Evolutionary conservation across 2,888 invertebrate genomes (phyloP).

Genomic region (Trachelus stipa): DNA sequence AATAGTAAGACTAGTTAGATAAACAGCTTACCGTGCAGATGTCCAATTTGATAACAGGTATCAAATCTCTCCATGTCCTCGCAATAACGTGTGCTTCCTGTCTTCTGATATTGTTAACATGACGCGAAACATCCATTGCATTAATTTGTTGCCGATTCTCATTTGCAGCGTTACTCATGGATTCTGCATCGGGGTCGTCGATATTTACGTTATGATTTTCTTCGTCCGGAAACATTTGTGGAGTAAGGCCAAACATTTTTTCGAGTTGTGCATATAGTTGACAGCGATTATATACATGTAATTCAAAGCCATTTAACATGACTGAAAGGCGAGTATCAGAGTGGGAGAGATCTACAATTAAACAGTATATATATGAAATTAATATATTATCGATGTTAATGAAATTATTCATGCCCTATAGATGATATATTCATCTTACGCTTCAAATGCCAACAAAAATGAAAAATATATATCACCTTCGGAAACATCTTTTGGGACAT

Average conservation of each 20-base stretch:
- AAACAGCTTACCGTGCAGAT: slow-evolving; percentile 78
- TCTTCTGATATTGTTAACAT: slow-evolving; percentile 66
- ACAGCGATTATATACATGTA: slow-evolving; percentile 95
- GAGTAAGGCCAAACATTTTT: slow-evolving; percentile 86
- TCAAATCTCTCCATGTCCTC: slow-evolving; percentile 93
- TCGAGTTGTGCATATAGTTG: slow-evolving; percentile 88
- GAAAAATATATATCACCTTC: slow-evolving; percentile 76
- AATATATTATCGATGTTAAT: background rate
- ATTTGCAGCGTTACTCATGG: slow-evolving; percentile 50
- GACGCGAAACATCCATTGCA: slow-evolving; percentile 58
- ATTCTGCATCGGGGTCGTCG: slow-evolving; percentile 54
- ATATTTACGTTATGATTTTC: slow-evolving; percentile 62
- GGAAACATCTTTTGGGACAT: slow-evolving; percentile 93
- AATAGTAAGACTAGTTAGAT: slow-evolving; percentile 3
- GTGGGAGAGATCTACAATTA: slow-evolving; percentile 87
- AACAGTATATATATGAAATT: background rate
- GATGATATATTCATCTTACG: background rate
- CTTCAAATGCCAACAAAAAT: slow-evolving; percentile 4
- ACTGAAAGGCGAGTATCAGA: slow-evolving; percentile 92
- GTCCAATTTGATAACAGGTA: slow-evolving; percentile 96
- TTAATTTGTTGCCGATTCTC: slow-evolving; percentile 58
- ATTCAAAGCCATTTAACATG: slow-evolving; percentile 92
- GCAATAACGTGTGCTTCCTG: slow-evolving; percentile 85
- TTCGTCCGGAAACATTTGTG: slow-evolving; percentile 78
- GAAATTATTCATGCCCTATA: background rate